Base-by-base conservation (phyloP, 1,140 invertebrate genomes). In the Saccostrea echinata region DNA sequence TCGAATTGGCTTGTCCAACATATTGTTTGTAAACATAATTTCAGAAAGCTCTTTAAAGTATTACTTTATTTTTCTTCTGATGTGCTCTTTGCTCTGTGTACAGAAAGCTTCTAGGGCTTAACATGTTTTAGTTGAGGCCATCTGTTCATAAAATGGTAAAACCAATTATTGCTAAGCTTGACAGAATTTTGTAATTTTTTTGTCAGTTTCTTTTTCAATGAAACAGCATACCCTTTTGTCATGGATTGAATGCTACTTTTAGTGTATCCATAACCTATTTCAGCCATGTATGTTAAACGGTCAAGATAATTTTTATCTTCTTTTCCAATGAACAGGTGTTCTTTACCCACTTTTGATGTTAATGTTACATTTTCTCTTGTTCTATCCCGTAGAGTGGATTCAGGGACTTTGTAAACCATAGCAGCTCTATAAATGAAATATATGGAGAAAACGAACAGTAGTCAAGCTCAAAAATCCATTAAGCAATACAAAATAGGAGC, bases 321-420 rank as follows among this genome's bases (percentile, higher is more conserved):
- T 88, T 86, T 35, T 27, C 27, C 18, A 57, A 35, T 61, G 76
- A 90, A 90, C 3, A 82, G 4, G 53, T 33, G 68, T 21, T 71
- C 80, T 27, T 18, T n/a, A 3, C 89, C 89, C 0, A 24, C 21
- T 6, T 24, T 33, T 1, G 30, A n/a, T n/a, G n/a, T n/a, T 24
- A 87, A 11, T 21, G 9, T 8, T n/a, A 88, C 85, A 27, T 85
- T 86, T 21, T 80, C 84, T 1, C 82, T 51, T 35, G 80, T 88
- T 52, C 85, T 86, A 43, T 90, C 89, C 21, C 85, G 68, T 1
- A 90, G n/a, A 30, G 89, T 90, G 2, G 81, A 76, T 30, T 88
- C 86, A 9, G 85, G 89, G 3, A 90, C 68, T 52, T 61, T 24
- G 35, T 84, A 90, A 24, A 57, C 16, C 55, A 86, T 84, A 53